These are phyloP conservation scores for Heliconius charithonia DNA, from an alignment of 2,888 invertebrate species.

Conservation along the genomic window DNA sequence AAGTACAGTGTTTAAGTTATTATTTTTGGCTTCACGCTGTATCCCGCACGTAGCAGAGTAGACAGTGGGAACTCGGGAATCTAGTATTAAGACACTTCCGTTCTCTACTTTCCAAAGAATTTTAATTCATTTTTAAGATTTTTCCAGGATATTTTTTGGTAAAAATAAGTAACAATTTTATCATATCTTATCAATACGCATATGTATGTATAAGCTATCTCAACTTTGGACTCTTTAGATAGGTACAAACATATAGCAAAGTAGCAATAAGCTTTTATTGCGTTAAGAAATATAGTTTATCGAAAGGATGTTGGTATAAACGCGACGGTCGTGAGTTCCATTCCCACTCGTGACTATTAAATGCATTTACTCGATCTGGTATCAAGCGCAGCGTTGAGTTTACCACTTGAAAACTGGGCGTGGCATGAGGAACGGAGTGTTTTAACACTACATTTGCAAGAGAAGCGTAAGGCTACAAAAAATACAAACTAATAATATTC, in stretches of 20 bases:
- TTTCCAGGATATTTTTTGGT: background rate
- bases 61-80: too few relatives aligned
- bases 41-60: too few relatives aligned
- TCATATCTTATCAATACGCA: background rate
- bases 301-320: too few relatives aligned
- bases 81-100: too few relatives aligned
- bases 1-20: background rate
- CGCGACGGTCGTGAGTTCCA: too few relatives aligned
- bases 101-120: too few relatives aligned
- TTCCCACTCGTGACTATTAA: too few relatives aligned
- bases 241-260: background rate
- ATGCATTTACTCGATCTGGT: too few relatives aligned
- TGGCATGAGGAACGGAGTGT: background rate
- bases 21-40: background rate
- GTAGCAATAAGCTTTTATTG: conserved; percentile 2
- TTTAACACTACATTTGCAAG: background rate
- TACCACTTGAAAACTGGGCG: too few relatives aligned
- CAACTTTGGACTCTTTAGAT: background rate
- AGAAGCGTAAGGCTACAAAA: background rate
- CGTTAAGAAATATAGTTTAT: too few relatives aligned
- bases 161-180: background rate
- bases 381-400: too few relatives aligned
- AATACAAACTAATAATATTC: background rate
- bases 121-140: too few relatives aligned
- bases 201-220: background rate